Evolutionary conservation across 2,888 invertebrate genomes (phyloP).

Genomic region (Diarsia mendica): DNA sequence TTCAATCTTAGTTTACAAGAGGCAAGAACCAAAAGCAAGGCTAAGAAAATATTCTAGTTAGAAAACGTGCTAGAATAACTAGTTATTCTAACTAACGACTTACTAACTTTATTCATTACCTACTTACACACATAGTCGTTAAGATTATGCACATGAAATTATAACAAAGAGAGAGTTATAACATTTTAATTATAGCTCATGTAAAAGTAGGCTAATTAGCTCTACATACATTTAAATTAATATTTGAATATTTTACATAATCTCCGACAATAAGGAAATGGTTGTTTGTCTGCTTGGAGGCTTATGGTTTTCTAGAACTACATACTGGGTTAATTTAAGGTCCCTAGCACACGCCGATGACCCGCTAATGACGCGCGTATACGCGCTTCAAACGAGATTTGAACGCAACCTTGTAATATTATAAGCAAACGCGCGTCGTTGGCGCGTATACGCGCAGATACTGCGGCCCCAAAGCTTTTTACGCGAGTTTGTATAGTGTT

Average conservation of each 20-base stretch:
- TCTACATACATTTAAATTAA: conserved; percentile 48
- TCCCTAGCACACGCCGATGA: too few relatives aligned
- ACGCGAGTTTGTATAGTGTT: too few relatives aligned
- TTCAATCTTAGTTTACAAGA: background rate
- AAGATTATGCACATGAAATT: conserved; percentile 42
- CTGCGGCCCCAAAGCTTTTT: too few relatives aligned
- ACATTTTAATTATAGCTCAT: conserved; percentile 52
- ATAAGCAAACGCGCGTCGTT: too few relatives aligned
- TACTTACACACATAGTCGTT: conserved; percentile 20
- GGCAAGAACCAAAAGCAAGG: background rate
- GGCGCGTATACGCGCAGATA: too few relatives aligned
- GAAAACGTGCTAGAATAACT: conserved; percentile 4
- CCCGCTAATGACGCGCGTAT: too few relatives aligned
- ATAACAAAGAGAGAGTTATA: conserved; percentile 62
- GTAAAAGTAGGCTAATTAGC: conserved; percentile 63
- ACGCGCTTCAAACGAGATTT: too few relatives aligned
- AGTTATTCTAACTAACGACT: background rate
- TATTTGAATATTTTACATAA: conserved; percentile 45
- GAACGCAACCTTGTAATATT: too few relatives aligned
- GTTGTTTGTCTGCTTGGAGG: conserved; percentile 5
- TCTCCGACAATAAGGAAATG: conserved; percentile 28
- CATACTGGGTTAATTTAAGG: background rate
- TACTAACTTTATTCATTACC: conserved; percentile 1
- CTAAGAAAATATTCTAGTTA: background rate
- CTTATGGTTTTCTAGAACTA: conserved; percentile 10